Base-by-base conservation (phyloP, 2,797 vertebrate genomes). In the Cossypha heuglini region DNA sequence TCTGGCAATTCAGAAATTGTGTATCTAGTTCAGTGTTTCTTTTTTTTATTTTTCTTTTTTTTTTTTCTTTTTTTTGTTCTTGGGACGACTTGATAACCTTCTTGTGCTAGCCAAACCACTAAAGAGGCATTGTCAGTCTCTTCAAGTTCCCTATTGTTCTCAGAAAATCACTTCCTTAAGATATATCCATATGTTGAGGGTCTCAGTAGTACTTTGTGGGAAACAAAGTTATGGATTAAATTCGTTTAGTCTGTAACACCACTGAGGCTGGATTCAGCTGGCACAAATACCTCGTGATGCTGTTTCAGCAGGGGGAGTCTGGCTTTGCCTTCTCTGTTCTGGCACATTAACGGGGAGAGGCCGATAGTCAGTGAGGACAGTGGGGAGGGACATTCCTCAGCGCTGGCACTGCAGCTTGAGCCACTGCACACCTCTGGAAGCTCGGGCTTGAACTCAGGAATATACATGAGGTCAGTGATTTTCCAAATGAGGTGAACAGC, bases 121-220 rank as follows among this genome's bases (percentile, higher is more conserved):
- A 63, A 80, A 96, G 76, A 96, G 29, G 49, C 89, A 93, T 64
- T 92, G 88, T 88, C 91, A 96, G 21, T 63, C 88, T 95, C 86
- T 74, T 89, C 78, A 80, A 96, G 68, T 78, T 90, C 67, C 79
- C 94, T 84, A 95, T 94, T 90, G 92, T 95, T 96, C 93, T 94
- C 87, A 88, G 91, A 92, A 96, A 96, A 96, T 94, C 69, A 93
- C 79, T 96, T 96, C 92, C 89, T 94, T 96, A 94, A 96, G 93
- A 94, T 93, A 78, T 33, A 93, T 25, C 91, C 94, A 90, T 94
- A 88, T 95, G 94, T 84, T 57, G 76, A 93, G 20, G 91, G 81
- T 66, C 88, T 91, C 14, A 4, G 46, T 64, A 66, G 54, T 81
- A 51, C 64, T 80, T 92, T 83, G 73, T 86, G 79, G 87, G 79